Evolutionary conservation across 1,140 invertebrate genomes (phyloP).

Genomic region (Ceratina japonica): DNA sequence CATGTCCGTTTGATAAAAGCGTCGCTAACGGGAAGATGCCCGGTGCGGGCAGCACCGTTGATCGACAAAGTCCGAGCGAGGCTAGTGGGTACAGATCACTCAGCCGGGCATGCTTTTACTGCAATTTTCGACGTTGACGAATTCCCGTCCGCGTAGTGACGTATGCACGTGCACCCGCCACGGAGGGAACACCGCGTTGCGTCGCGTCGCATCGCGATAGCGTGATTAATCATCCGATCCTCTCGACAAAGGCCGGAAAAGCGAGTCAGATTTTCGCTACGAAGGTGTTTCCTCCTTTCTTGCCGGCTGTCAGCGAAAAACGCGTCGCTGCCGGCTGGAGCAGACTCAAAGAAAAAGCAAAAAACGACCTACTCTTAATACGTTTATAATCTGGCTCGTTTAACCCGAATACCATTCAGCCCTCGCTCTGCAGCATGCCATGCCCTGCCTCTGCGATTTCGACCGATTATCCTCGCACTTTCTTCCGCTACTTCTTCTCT

Average conservation of each 20-base stretch:
- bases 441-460: neutral
- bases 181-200: constrained; percentile 21
- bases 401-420: neutral
- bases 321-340: neutral
- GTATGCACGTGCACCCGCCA: constrained; percentile 33
- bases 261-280: constrained; percentile 49
- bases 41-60: constrained; percentile 22
- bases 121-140: constrained; percentile 61
- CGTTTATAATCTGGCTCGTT: constrained; percentile 42
- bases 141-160: constrained; percentile 49
- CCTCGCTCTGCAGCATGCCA: neutral
- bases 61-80: constrained; percentile 29
- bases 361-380: constrained; percentile 38
- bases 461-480: neutral
- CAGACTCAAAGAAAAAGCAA: constrained; percentile 37
- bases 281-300: constrained; percentile 26
- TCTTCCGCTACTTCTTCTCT: neutral
- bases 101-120: constrained; percentile 36
- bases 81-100: constrained; percentile 35
- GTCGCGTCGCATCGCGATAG: too few species aligned
- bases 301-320: constrained; percentile 37
- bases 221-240: constrained; percentile 59
- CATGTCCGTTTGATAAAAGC: too few species aligned
- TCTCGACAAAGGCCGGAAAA: constrained; percentile 59
- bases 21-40: constrained; percentile 16